A percentile compares a stretch with the other conserved stretches of the same genome.
Conservation (phyloP, 2,888 invertebrate genomes). For the Standfussiana lucernea region DNA sequence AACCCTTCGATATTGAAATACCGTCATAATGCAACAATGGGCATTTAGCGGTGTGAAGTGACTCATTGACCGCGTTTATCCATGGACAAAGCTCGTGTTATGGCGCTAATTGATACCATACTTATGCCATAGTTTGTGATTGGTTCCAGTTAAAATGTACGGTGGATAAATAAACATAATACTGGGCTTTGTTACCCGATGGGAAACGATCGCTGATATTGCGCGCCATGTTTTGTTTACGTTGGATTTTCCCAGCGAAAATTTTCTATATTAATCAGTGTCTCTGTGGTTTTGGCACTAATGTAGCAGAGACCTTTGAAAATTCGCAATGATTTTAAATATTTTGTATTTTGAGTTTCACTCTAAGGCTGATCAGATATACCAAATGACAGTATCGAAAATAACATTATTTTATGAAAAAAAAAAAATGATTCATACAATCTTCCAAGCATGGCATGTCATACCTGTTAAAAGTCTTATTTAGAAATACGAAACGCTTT, state of each 20-base stretch:
- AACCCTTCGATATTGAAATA: slow-evolving; percentile 49
- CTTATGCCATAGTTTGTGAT: slow-evolving; percentile 67
- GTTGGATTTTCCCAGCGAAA: slow-evolving; percentile 1
- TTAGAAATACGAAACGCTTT: background rate
- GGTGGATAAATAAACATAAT: slow-evolving; percentile 68
- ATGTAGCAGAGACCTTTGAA: background rate
- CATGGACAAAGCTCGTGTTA: slow-evolving; percentile 68
- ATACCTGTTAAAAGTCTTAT: background rate
- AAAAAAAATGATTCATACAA: background rate
- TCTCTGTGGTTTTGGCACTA: background rate
- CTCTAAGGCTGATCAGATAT: too few relatives aligned
- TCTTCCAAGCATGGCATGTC: background rate
- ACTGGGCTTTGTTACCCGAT: slow-evolving; percentile 50
- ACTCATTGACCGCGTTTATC: slow-evolving; percentile 69
- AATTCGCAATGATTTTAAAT: background rate
- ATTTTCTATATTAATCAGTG: slow-evolving; percentile 4
- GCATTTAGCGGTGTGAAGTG: slow-evolving; percentile 65
- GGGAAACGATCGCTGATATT: slow-evolving; percentile 29
- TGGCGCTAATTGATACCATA: slow-evolving; percentile 68
- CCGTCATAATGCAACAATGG: slow-evolving; percentile 62
- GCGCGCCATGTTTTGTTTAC: slow-evolving; percentile 22
- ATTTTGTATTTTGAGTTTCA: too few relatives aligned
- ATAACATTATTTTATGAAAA: background rate
- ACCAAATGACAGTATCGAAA: background rate
- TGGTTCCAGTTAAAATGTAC: slow-evolving; percentile 69